A percentile compares a stretch with the other conserved stretches of the same genome.
phyloP scores from a whole-genome alignment of 2,113 vertebrate species.

The Himantopus leucocephalus region DNA sequence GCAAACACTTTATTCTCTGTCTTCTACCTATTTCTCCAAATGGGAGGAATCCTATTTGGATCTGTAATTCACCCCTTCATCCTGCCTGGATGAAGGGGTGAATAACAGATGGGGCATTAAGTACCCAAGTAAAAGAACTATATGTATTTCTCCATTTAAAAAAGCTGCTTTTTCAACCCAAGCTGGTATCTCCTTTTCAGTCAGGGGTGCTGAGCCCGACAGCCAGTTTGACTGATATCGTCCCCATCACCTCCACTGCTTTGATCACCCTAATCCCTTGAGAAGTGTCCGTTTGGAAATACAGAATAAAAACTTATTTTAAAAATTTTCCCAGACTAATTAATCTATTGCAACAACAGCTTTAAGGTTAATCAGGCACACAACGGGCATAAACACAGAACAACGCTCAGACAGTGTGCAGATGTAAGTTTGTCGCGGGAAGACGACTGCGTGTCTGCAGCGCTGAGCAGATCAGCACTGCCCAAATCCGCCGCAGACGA shows the following conservation, averaged over 20 bases:
- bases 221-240: too few relatives aligned
- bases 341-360: background rate
- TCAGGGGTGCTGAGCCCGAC: background rate
- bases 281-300: background rate
- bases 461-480: background rate
- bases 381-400: background rate
- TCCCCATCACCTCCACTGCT: background rate
- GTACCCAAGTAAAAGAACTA: background rate
- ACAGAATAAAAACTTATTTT: background rate
- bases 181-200: background rate
- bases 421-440: too few relatives aligned
- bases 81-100: background rate
- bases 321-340: background rate
- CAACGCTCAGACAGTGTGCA: background rate
- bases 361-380: background rate
- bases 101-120: background rate
- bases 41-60: too few relatives aligned
- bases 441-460: background rate
- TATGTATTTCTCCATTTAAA: background rate
- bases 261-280: too few relatives aligned
- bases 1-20: background rate
- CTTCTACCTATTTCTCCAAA: background rate
- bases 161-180: background rate
- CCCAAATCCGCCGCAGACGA: fast-evolving
- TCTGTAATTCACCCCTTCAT: too few relatives aligned